Base-by-base conservation (phyloP, 2,113 vertebrate species). In the Tetrao urogallus region DNA sequence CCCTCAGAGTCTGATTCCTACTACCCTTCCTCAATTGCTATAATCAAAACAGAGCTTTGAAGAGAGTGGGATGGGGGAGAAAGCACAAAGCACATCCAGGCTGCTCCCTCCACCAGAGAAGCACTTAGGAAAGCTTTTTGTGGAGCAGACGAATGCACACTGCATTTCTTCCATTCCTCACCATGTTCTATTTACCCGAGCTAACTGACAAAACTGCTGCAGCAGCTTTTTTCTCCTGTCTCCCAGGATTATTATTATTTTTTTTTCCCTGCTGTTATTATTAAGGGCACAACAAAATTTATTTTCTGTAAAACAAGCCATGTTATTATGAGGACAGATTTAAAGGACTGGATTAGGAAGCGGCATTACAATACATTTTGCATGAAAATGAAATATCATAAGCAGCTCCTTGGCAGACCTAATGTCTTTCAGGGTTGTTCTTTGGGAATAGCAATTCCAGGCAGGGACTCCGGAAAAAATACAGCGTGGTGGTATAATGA, bases 401-500 rank as follows among this genome's bases (percentile, higher is more conserved):
- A 93, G 80, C 86, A n/a, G 69, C 47, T 94, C 88, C 77, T 86
- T 89, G 95, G 86, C 86, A 90, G 82, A 66, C 43, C 38, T 57
- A 24, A 74, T 32, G 47, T 48, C 50, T 88, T 92, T 73, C 65
- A 86, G 72, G 79, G 54, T 40, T 84, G n/a, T 75, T 96, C 88
- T 86, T 92, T 88, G 88, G 90, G 80, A 94, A 89, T 25, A 94
- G 43, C 77, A 90, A 74, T 86, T 81, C 90, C 86, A 94, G 65
- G 76, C 92, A 90, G 70, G 69, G 86, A 78, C 38, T 81, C n/a
- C 83, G 81, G 88, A 65, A 88, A 81, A 90, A 90, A 66, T 9
- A 56, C 34, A 86, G 34, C 74, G 67, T 0, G 0, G n/a, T 84
- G 82, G 60, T 69, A 36, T 83, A 96, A 94, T 64, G 77, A 96